Percentiles rank a stretch among this genome's conserved stretches.
Evolutionary conservation across 2,797 vertebrate genomes (phyloP).

Genomic region (Epinephelus coioides): DNA sequence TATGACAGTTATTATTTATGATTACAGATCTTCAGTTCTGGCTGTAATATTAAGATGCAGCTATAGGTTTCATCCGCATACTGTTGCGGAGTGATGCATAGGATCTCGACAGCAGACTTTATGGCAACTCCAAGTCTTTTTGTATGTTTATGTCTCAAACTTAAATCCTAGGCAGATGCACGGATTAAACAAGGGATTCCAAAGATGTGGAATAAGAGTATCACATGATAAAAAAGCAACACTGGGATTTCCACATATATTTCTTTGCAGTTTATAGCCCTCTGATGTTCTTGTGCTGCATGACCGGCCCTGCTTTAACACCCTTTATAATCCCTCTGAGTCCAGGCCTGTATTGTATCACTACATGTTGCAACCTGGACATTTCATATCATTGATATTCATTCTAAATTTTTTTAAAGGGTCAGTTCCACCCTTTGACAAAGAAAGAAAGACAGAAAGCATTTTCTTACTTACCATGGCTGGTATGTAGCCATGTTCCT

Average conservation of each 20-base stretch:
- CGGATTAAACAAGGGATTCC: neutral
- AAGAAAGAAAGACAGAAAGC: neutral
- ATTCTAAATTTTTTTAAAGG: neutral
- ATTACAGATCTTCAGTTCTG: constrained; percentile 30
- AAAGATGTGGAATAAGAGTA: constrained; percentile 4
- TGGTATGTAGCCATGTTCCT: neutral
- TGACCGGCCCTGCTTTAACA: constrained; percentile 35
- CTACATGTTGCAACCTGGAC: constrained; percentile 15
- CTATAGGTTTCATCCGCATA: neutral
- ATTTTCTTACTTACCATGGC: neutral
- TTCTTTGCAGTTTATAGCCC: constrained; percentile 18
- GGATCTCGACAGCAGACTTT: neutral
- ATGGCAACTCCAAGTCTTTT: neutral
- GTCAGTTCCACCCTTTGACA: neutral
- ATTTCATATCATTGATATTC: constrained; percentile 28
- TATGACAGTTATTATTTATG: constrained; percentile 14
- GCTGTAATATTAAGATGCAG: neutral
- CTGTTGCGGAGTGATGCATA: neutral
- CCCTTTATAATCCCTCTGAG: constrained; percentile 13
- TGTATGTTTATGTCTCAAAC: constrained; percentile 7
- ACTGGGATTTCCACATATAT: neutral
- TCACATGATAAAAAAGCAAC: constrained; percentile 18
- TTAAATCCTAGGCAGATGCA: neutral
- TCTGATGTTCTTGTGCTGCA: constrained; percentile 17
- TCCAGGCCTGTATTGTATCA: constrained; percentile 5